phyloP scores from a whole-genome alignment of 2,113 vertebrate species.

The Furnarius figulus region DNA sequence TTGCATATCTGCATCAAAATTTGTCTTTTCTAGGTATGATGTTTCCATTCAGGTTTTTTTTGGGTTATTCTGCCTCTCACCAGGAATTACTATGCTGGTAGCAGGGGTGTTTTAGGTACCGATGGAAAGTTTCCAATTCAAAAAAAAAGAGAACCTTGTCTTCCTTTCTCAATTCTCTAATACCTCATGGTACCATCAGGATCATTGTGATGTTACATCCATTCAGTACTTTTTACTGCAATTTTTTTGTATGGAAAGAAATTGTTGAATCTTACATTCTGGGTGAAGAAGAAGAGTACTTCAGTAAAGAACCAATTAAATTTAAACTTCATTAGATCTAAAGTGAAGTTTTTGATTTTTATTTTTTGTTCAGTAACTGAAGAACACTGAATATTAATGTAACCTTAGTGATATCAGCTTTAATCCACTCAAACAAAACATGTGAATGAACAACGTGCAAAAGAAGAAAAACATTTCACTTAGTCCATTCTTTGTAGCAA shows the following conservation, averaged over 20 bases:
- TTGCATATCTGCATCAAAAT: background rate
- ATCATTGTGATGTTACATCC: background rate
- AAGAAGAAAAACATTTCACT: background rate
- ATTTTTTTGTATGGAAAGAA: background rate
- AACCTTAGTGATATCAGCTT: background rate
- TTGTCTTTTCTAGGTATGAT: background rate
- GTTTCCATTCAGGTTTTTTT: background rate
- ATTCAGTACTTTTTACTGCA: background rate
- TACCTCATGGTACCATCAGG: background rate
- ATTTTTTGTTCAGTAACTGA: background rate
- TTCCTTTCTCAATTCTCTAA: background rate
- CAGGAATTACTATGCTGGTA: background rate
- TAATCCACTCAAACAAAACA: background rate
- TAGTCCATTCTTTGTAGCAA: background rate
- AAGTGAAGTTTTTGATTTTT: background rate
- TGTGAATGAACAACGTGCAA: background rate
- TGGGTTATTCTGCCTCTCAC: background rate
- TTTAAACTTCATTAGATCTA: background rate
- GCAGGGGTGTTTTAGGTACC: background rate
- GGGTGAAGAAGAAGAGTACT: background rate
- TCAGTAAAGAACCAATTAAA: background rate
- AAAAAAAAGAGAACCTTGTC: background rate
- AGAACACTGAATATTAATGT: background rate
- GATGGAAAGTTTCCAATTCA: background rate
- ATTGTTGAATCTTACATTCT: background rate